Base-by-base conservation (phyloP, 2,113 vertebrate genomes). In the Irena cyanogastra region DNA sequence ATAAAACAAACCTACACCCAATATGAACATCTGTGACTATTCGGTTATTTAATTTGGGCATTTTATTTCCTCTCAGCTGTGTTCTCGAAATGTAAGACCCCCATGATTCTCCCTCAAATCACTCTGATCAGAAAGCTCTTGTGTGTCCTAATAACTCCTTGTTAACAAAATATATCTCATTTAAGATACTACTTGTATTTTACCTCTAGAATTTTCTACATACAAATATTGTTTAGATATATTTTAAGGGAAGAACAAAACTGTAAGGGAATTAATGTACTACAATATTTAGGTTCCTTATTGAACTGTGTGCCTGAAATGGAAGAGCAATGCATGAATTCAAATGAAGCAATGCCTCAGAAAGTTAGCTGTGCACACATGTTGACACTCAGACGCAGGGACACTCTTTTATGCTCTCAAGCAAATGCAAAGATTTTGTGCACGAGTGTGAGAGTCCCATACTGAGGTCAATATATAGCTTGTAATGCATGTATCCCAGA, bases 51-150 rank as follows among this genome's bases (percentile, higher is more conserved):
- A 87, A 70, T 60, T 84, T n/a, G 24, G 22, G 22, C 21, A 37
- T 90, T 95, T 85, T 54, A 45, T 66, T 94, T 88, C 68, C 24
- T 88, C 35, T 74, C 39, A 66, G 54, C 30, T 88, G 11, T 49
- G 14, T 75, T 84, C n/a, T 71, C 0, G 12, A 93, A 84, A 71
- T 49, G 28, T 13, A 77, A 41, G 22, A 65, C 7, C 6, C 14
- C 20, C 26, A 16, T 0, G 0, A 15, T 39, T 91, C 18, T 84
- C 24, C 35, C 27, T 90, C 53, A 91, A 53, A 84, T 64, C 9
- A 64, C 33, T 76, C 80, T 44, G 44, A 83, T 70, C 39, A 70
- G 50, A 66, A 91, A 47, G 39, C 63, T 66, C 28, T 78, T 49
- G 26, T 6, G 14, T 33, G 23, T 63, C 26, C 19, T 69, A 82